Base-by-base conservation (phyloP, 2,888 invertebrate species). In the Alloplasta piceator region DNA sequence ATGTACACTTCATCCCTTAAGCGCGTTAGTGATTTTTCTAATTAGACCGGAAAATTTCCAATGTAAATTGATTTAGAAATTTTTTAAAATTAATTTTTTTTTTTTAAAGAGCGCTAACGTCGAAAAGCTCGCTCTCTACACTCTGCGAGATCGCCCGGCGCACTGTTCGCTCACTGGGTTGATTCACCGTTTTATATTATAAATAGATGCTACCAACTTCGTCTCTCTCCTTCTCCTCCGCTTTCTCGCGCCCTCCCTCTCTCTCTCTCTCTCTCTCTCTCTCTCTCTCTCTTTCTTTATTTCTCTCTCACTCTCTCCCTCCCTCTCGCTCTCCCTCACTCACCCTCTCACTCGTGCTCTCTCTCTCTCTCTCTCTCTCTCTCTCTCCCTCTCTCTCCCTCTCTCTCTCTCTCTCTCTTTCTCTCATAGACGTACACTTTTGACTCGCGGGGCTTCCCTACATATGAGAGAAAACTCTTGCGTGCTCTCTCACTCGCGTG, bases 141-240 rank as follows among this genome's bases (percentile, higher is more conserved):
- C 78, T 46, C 78, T 56, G 36, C 78, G 78, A 73, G 78, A 73
- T 66, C 67, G 72, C 72, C 72, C 67, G 72, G 78, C 67, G 67
- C 72, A 67, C 80, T 73, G 73, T 73, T 76, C 67, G 70, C 78
- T 72, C 66, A 66, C 72, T 66, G 66, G 80, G 80, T 77, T 81
- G 80, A 81, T 81, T 81, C 80, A 81, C 80, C 80, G 73, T 77
- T 77, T 81, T 77, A 77, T 67, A 70, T 81, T 81, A 81, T 81
- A 81, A 81, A 81, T 81, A 81, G 80, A 77, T 74, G 77, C n/a
- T 66, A 60, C 68, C 82, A 76, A 74, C 80, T 79, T 83, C 76
- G 68, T 58, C 66, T 67, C 76, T 80, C 76, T 58, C 77, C 63
- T 75, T 80, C 79, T 80, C 84, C n/a, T n/a, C 78, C 82, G 81